These are phyloP conservation scores for Araneus ventricosus DNA, from an alignment of 1,140 invertebrate genomes.

Conservation along the genomic window DNA sequence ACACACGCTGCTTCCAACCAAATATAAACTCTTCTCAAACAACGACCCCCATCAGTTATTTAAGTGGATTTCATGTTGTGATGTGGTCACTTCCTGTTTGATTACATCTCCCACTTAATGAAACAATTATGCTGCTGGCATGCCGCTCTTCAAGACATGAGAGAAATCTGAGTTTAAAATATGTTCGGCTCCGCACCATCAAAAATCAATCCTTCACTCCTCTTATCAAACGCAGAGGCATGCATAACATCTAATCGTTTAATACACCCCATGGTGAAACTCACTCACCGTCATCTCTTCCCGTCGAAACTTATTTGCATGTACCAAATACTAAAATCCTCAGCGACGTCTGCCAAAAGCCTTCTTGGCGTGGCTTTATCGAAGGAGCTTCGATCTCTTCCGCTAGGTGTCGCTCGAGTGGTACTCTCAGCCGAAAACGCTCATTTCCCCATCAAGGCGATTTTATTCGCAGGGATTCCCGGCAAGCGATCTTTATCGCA, in stretches of 20 bases:
- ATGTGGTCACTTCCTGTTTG: not conserved
- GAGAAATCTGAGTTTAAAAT: conserved; percentile 3
- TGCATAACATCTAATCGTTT: not conserved
- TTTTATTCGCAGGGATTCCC: not conserved
- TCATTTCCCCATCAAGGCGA: conserved; percentile 4
- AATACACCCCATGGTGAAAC: conserved; percentile 2
- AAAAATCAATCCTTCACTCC: conserved; percentile 36
- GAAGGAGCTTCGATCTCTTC: not conserved
- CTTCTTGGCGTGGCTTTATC: conserved; percentile 19
- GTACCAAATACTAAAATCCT: conserved; percentile 30
- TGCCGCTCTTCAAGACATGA: not conserved
- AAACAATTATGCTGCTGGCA: not conserved
- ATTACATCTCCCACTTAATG: not conserved
- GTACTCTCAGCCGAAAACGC: not conserved
- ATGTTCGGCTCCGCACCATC: not conserved
- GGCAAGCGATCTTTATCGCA: not conserved
- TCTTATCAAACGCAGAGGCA: not conserved
- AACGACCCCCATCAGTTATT: too few species aligned
- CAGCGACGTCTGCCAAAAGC: not conserved
- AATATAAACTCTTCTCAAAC: too few species aligned
- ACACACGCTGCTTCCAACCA: too few species aligned
- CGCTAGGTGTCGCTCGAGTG: conserved; percentile 40
- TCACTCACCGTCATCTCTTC: not conserved
- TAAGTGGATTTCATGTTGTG: too few species aligned
- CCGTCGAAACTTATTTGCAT: conserved; percentile 43